phyloP scores from a whole-genome alignment of 2,888 invertebrate genomes.

The Dugesia japonica region DNA sequence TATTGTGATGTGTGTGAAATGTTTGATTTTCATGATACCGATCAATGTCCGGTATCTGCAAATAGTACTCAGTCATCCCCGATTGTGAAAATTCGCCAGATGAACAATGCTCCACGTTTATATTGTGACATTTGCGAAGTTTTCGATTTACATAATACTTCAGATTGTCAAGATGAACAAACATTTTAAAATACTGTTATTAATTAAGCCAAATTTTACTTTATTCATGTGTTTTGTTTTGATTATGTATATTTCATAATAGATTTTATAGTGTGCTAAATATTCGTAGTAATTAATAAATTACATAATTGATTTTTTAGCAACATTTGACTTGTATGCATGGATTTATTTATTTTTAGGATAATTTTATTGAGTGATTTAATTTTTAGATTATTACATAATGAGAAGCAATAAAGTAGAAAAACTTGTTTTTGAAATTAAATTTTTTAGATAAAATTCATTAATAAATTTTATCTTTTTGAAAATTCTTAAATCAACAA shows the following conservation, averaged over 20 bases:
- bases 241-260: conserved; percentile 9
- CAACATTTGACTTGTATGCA: no score
- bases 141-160: conserved; percentile 88
- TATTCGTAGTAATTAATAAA: no score
- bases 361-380: no score
- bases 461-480: no score
- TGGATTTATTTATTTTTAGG: no score
- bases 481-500: no score
- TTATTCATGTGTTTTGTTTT: neutral
- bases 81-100: neutral
- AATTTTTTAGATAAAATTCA: no score
- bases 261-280: no score
- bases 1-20: conserved; percentile 94
- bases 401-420: no score
- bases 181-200: neutral
- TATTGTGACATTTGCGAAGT: conserved; percentile 94
- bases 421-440: no score
- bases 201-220: neutral
- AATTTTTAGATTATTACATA: no score
- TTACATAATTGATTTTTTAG: no score
- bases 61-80: conserved; percentile 36
- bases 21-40: conserved; percentile 88
- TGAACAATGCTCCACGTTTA: conserved; percentile 51
- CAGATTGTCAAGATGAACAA: conserved; percentile 63
- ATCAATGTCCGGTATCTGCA: conserved; percentile 67